phyloP scores from a whole-genome alignment of 92 coral and sea anemone species.

The Isaurus tuberculatus region DNA sequence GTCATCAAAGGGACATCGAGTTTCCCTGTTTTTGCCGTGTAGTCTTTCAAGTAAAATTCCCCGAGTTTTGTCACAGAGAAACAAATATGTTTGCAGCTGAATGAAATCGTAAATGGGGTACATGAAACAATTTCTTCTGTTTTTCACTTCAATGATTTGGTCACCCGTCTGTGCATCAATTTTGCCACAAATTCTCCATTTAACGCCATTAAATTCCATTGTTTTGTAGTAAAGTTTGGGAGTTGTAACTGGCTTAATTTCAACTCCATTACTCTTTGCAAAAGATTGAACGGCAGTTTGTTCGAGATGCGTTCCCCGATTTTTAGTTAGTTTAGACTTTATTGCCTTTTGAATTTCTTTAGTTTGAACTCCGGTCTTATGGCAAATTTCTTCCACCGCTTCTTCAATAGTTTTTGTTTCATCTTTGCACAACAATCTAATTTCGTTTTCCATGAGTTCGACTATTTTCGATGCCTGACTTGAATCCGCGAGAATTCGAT shows the following conservation, averaged over 20 bases:
- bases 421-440: constrained; percentile 70
- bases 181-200: constrained; percentile 84
- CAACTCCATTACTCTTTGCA: constrained; percentile 71
- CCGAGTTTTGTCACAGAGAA: constrained; percentile 69
- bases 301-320: constrained; percentile 90
- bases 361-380: constrained; percentile 58
- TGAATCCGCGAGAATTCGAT: constrained; percentile 55
- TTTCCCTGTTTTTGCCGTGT: constrained; percentile 75
- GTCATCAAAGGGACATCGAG: constrained; percentile 77
- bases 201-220: constrained; percentile 75
- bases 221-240: constrained; percentile 55
- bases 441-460: constrained; percentile 57
- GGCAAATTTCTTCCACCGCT: constrained; percentile 83
- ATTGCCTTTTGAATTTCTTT: constrained; percentile 77
- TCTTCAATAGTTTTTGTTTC: constrained; percentile 81
- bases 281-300: constrained; percentile 76
- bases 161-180: constrained; percentile 88
- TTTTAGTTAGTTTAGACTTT: constrained; percentile 76
- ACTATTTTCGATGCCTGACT: constrained; percentile 54
- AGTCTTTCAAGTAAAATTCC: constrained; percentile 89
- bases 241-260: constrained; percentile 49
- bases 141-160: constrained; percentile 91
- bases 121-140: constrained; percentile 89
- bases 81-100: constrained; percentile 92
- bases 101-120: constrained; percentile 86